A percentile compares a stretch with the other conserved stretches of the same genome.
Conservation (phyloP, 1,140 invertebrate genomes). For the Mizuhopecten yessoensis region DNA sequence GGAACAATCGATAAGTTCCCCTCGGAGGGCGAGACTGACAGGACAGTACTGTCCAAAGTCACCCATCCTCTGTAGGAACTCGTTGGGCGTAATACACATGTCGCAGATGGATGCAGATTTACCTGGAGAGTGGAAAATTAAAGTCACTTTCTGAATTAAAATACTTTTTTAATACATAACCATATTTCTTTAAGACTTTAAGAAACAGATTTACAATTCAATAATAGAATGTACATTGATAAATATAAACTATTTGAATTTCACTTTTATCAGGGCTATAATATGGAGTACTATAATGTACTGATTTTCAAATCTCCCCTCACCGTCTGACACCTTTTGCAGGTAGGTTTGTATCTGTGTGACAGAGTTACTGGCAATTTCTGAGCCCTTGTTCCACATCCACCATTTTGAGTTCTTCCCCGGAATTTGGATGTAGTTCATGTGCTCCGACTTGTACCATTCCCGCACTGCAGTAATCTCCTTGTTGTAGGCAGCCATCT, state of each 20-base stretch:
- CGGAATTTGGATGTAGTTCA: slow-evolving; percentile 77
- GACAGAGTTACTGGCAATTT: slow-evolving; percentile 73
- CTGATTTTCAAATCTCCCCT: slow-evolving; percentile 40
- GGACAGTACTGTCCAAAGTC: slow-evolving; percentile 83
- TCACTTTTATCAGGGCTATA: too few species aligned
- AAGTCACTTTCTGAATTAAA: neutral
- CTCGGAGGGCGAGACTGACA: slow-evolving; percentile 79
- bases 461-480: slow-evolving; percentile 74
- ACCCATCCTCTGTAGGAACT: slow-evolving; percentile 81
- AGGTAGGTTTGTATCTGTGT: slow-evolving; percentile 82
- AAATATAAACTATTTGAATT: too few species aligned
- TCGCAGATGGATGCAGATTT: slow-evolving; percentile 80
- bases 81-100: slow-evolving; percentile 82
- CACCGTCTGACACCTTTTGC: slow-evolving; percentile 79
- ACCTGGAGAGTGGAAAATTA: slow-evolving; percentile 67
- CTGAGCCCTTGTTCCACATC: slow-evolving; percentile 79
- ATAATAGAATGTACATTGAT: too few species aligned
- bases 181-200: neutral
- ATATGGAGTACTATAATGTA: neutral
- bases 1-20: slow-evolving; percentile 82
- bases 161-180: neutral
- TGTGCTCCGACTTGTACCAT: slow-evolving; percentile 82
- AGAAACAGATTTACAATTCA: neutral
- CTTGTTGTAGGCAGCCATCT: slow-evolving; percentile 77
- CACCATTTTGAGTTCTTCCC: slow-evolving; percentile 82